A percentile compares a stretch with the other conserved stretches of the same genome.
Evolutionary conservation across 2,888 invertebrate genomes (phyloP).

Genomic region (Endomychus coccineus): DNA sequence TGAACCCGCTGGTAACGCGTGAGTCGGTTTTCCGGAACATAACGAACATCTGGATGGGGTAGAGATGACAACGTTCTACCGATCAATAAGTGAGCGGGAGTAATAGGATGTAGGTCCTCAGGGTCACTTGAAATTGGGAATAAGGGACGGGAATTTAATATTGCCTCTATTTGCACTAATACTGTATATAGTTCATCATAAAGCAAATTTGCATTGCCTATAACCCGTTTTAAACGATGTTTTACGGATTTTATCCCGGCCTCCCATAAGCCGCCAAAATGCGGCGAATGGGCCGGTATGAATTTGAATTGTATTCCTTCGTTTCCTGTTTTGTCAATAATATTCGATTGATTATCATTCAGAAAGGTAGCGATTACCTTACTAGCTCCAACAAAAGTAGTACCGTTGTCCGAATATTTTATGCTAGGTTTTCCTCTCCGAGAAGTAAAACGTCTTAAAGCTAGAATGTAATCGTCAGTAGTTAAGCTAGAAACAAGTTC

Average conservation of each 20-base stretch:
- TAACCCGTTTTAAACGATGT: slow-evolving; percentile 27
- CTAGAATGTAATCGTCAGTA: slow-evolving; percentile 24
- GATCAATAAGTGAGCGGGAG: slow-evolving; percentile 31
- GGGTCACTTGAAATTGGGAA: slow-evolving; percentile 27
- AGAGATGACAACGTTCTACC: slow-evolving; percentile 22
- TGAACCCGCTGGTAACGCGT: slow-evolving; percentile 25
- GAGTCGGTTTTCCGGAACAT: slow-evolving; percentile 20
- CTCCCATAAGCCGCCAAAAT: slow-evolving; percentile 37
- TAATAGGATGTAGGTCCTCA: slow-evolving; percentile 24
- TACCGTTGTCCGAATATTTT: slow-evolving; percentile 27
- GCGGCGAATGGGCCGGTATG: slow-evolving; percentile 28
- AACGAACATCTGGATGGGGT: slow-evolving; percentile 17
- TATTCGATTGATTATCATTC: slow-evolving; percentile 1
- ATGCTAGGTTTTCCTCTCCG: slow-evolving; percentile 22
- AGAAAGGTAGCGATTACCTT: slow-evolving; percentile 16
- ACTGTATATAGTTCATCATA: slow-evolving; percentile 32
- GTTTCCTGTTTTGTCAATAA: slow-evolving; percentile 1
- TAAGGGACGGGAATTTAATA: slow-evolving; percentile 33
- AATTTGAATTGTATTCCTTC: slow-evolving; percentile 27
- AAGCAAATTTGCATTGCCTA: slow-evolving; percentile 24
- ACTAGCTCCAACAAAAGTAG: slow-evolving; percentile 23
- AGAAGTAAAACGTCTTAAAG: slow-evolving; percentile 23
- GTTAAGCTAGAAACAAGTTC: slow-evolving; percentile 26
- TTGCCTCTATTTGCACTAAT: slow-evolving; percentile 30
- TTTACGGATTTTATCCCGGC: slow-evolving; percentile 32